A percentile compares a stretch with the other conserved stretches of the same genome.
Evolutionary conservation across 92 coral and sea anemone species (phyloP).

Genomic region (Phenganax subtilis): DNA sequence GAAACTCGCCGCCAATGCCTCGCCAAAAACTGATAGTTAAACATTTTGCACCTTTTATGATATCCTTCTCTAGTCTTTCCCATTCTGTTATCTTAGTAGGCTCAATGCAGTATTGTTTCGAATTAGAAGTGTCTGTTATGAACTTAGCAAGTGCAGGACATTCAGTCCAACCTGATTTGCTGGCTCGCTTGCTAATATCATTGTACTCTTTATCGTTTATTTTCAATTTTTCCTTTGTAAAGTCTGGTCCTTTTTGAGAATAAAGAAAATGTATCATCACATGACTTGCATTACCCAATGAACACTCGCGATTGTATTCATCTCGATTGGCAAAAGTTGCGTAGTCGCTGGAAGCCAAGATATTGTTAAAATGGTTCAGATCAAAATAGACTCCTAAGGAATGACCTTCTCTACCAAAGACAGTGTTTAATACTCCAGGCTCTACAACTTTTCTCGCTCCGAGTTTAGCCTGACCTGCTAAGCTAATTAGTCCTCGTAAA

Average conservation of each 20-base stretch:
- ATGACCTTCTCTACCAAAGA: conserved; percentile 51
- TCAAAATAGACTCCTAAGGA: conserved; percentile 73
- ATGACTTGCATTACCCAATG: conserved; percentile 42
- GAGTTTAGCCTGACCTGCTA: neutral
- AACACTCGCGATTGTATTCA: conserved; percentile 58
- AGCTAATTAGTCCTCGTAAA: neutral
- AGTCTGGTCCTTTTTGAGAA: conserved; percentile 48
- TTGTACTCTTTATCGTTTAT: conserved; percentile 47
- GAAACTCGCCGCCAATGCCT: conserved; percentile 55
- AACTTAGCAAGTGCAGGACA: conserved; percentile 71
- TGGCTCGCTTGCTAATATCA: conserved; percentile 42
- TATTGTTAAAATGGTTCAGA: conserved; percentile 58
- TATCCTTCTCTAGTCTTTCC: conserved; percentile 48
- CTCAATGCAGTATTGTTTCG: conserved; percentile 79
- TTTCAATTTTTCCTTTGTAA: conserved; percentile 61
- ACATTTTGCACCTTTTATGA: conserved; percentile 55
- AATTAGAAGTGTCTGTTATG: conserved; percentile 57
- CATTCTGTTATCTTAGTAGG: conserved; percentile 59
- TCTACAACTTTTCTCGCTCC: neutral
- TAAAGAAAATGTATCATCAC: conserved; percentile 75
- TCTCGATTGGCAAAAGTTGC: conserved; percentile 56
- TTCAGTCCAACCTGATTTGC: conserved; percentile 68
- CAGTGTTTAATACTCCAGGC: neutral
- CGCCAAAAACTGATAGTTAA: conserved; percentile 72
- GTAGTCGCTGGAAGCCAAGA: conserved; percentile 53